Evolutionary conservation across 2,888 invertebrate genomes (phyloP).

Genomic region (Polydrusus pterygomalis): DNA sequence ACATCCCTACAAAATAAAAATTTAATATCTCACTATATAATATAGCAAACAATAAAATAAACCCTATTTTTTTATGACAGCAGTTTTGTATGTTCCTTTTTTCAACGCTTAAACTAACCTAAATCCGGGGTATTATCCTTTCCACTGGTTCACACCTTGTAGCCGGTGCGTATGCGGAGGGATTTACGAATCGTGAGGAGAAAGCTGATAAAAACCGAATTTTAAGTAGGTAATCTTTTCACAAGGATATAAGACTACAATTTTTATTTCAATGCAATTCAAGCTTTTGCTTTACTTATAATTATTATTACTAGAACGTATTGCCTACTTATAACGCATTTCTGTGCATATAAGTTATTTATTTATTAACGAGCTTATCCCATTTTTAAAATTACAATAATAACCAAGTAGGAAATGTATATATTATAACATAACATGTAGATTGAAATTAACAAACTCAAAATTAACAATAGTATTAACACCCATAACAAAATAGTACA

Average conservation of each 20-base stretch:
- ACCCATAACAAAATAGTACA: no score
- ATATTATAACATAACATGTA: no score
- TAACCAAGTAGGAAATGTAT: no score
- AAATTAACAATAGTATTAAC: no score
- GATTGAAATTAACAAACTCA: no score
- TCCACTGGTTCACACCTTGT: conserved; percentile 35
- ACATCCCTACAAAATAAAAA: background rate
- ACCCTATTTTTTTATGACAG: conserved; percentile 13
- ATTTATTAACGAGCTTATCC: no score
- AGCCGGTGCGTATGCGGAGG: conserved; percentile 31
- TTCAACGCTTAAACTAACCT: conserved; percentile 25
- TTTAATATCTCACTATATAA: background rate
- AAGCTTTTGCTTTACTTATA: background rate
- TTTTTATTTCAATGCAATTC: background rate
- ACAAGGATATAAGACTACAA: conserved; percentile 1
- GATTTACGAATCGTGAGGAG: conserved; percentile 29
- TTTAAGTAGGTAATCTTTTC: conserved; percentile 19
- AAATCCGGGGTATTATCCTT: conserved; percentile 35
- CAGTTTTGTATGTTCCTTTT: conserved; percentile 23
- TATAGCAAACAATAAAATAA: background rate
- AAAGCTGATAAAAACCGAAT: conserved; percentile 28
- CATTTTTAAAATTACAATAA: no score
- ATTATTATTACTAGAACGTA: background rate
- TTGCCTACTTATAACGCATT: no score
- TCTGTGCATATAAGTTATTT: no score